These are phyloP conservation scores for Drosophila mojavensis DNA, from an alignment of 1,140 invertebrate species.

Conservation along the genomic window DNA sequence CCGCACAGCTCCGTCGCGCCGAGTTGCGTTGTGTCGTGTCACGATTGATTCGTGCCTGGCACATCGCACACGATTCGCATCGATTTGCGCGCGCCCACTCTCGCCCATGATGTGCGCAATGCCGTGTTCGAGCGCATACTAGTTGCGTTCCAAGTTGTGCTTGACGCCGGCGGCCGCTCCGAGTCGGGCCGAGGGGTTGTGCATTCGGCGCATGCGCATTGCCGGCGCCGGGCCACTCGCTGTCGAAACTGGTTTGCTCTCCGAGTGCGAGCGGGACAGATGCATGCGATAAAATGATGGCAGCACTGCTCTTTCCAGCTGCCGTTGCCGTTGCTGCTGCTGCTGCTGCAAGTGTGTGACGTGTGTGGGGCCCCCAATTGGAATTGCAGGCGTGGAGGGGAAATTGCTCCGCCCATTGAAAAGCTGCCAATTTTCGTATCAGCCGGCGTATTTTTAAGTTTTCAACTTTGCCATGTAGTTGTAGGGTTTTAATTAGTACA, in stretches of 20 bases:
- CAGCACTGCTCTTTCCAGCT: constrained; percentile 68
- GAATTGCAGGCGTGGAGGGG: constrained; percentile 48
- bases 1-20: not conserved
- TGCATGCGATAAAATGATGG: constrained; percentile 6
- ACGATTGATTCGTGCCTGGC: not conserved
- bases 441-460: constrained; percentile 64
- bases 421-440: constrained; percentile 48
- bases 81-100: constrained; percentile 77
- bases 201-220: constrained; percentile 42
- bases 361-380: constrained; percentile 51
- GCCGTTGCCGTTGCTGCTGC: constrained; percentile 7
- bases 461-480: constrained; percentile 57
- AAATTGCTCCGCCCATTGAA: constrained; percentile 67
- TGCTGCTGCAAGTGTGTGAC: constrained; percentile 21
- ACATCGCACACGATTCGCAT: constrained; percentile 2
- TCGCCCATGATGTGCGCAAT: constrained; percentile 79
- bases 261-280: constrained; percentile 50
- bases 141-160: constrained; percentile 75
- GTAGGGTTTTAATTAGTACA: constrained; percentile 72
- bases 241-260: constrained; percentile 63
- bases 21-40: not conserved
- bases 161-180: constrained; percentile 40
- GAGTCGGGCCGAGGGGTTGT: constrained; percentile 49
- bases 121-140: constrained; percentile 82
- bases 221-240: constrained; percentile 24